Conservation (phyloP, 2,113 vertebrate species). For the Zapornia atra region DNA sequence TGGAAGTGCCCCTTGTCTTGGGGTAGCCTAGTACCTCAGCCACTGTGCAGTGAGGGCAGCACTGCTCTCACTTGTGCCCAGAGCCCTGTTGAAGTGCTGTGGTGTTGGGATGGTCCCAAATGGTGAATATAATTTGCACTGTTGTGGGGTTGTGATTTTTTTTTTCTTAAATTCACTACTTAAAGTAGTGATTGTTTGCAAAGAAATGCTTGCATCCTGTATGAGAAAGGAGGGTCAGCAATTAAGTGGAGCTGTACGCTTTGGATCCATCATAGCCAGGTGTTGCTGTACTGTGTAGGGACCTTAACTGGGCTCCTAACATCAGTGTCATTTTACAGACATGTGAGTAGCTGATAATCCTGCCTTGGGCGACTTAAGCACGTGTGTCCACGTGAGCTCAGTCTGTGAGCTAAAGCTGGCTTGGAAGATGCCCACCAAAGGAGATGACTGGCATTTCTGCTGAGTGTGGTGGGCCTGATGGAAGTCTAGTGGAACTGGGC, state of each 20-base stretch:
- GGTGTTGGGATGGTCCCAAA: neutral
- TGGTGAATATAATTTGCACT: neutral
- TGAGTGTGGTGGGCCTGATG: neutral
- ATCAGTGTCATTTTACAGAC: neutral
- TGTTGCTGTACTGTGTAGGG: fast-evolving
- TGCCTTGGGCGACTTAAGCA: neutral
- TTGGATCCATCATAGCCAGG: neutral
- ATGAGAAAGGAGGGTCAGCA: neutral
- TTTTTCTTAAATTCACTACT: neutral
- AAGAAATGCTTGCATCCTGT: neutral
- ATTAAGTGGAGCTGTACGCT: neutral
- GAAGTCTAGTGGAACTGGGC: neutral
- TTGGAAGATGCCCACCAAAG: neutral
- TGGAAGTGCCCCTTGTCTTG: neutral
- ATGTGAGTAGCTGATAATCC: fast-evolving
- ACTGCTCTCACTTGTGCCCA: neutral
- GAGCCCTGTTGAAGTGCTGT: neutral
- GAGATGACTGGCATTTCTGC: neutral
- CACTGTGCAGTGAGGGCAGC: neutral
- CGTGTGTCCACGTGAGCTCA: fast-evolving
- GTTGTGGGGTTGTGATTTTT: neutral
- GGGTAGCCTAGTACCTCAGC: neutral
- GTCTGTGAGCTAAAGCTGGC: neutral
- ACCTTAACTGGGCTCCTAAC: neutral
- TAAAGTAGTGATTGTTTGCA: neutral